Conservation (phyloP, 1,140 invertebrate species). For the Heliconius nattereri region DNA sequence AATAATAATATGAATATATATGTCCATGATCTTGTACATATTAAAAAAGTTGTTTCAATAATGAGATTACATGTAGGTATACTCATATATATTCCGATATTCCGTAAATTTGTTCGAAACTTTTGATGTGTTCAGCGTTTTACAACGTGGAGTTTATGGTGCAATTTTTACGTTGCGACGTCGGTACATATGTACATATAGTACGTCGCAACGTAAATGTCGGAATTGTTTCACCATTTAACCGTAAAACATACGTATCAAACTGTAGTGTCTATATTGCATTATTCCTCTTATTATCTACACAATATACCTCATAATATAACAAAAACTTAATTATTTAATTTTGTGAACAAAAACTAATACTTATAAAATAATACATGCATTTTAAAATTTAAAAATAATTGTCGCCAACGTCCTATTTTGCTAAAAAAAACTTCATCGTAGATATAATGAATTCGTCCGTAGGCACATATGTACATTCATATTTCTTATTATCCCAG, state of each 20-base stretch:
- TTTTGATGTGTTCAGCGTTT: not conserved
- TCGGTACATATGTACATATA: not conserved
- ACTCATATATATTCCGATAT: too few species aligned
- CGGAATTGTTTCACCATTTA: not conserved
- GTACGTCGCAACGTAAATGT: not conserved
- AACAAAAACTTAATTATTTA: too few species aligned
- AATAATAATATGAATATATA: too few species aligned
- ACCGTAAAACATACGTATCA: too few species aligned
- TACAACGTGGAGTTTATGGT: not conserved
- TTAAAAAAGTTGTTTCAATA: too few species aligned
- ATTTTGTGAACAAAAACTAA: too few species aligned
- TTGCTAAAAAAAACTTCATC: not conserved
- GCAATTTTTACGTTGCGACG: not conserved
- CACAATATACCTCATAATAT: too few species aligned
- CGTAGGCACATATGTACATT: not conserved
- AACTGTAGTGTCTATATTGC: too few species aligned
- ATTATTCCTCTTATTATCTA: too few species aligned
- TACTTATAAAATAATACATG: too few species aligned
- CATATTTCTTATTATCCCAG: not conserved
- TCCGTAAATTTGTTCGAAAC: not conserved
- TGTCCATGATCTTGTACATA: too few species aligned
- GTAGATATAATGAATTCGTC: not conserved
- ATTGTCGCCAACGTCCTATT: not conserved
- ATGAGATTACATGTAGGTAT: too few species aligned
- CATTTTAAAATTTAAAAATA: not conserved